A percentile compares a stretch with the other conserved stretches of the same genome.
Conservation (phyloP, 2,797 vertebrate genomes). For the Propithecus deckenii region DNA sequence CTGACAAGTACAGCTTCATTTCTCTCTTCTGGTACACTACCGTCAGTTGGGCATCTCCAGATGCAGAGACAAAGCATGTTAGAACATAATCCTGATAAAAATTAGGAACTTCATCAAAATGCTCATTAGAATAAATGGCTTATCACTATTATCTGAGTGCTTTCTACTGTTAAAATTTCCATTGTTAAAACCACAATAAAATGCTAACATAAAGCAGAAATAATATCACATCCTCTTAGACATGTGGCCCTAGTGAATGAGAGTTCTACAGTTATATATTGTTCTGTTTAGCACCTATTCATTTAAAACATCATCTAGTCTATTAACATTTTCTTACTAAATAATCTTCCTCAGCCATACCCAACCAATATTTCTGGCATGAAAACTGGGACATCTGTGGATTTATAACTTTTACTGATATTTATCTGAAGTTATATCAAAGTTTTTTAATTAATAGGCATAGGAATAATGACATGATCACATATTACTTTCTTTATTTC, state of each 20-base stretch:
- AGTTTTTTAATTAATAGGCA: constrained; percentile 74
- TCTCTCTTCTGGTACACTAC: neutral
- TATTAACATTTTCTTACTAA: neutral
- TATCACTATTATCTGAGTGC: constrained; percentile 36
- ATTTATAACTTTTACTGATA: neutral
- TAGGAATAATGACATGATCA: constrained; percentile 77
- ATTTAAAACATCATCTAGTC: neutral
- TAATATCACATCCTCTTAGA: constrained; percentile 3
- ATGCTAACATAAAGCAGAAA: constrained; percentile 61
- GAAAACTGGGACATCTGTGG: neutral
- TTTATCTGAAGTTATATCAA: constrained; percentile 66
- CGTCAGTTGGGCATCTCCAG: neutral
- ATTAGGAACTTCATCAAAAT: constrained; percentile 65
- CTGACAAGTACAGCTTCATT: neutral
- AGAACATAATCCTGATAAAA: constrained; percentile 53
- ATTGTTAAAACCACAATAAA: constrained; percentile 74
- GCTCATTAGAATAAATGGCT: constrained; percentile 65
- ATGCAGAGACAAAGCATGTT: neutral
- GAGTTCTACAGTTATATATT: neutral
- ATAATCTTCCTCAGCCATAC: neutral
- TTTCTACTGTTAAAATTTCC: constrained; percentile 62
- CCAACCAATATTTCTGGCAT: neutral
- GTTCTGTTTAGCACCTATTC: neutral
- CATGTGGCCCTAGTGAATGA: neutral
- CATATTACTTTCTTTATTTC: neutral